These are phyloP conservation scores for Schizopygopsis pylzovi DNA, from an alignment of 2,797 vertebrate genomes.

Conservation along the genomic window DNA sequence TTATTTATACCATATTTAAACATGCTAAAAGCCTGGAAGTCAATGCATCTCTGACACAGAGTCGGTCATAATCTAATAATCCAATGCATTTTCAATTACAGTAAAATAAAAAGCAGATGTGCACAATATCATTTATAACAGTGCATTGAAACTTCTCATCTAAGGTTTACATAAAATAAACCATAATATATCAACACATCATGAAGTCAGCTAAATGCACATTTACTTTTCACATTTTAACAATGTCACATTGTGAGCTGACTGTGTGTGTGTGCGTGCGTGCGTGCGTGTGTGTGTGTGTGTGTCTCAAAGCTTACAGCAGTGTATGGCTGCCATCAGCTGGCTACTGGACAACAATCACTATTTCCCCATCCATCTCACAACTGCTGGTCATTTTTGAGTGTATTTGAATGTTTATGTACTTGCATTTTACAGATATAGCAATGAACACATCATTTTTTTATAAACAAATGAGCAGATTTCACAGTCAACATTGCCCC, in stretches of 20 bases:
- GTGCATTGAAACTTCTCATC: not conserved
- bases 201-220: not conserved
- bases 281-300: not conserved
- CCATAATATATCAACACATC: not conserved
- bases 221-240: constrained; percentile 4
- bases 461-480: not conserved
- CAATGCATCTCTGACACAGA: not conserved
- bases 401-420: not conserved
- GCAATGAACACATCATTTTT: not conserved
- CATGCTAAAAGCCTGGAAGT: not conserved
- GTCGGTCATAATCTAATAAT: not conserved
- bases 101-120: not conserved
- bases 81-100: not conserved
- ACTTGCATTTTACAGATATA: not conserved
- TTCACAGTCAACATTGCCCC: constrained; percentile 12
- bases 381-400: not conserved
- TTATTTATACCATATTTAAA: constrained; percentile 15
- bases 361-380: not conserved
- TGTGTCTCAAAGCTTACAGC: not conserved
- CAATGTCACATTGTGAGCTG: not conserved
- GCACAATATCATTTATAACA: not conserved
- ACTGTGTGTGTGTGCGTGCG: not conserved
- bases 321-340: constrained; percentile 46
- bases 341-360: constrained; percentile 30
- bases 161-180: not conserved